Conservation (phyloP, 2,113 vertebrate genomes). For the Gavialis gangeticus region DNA sequence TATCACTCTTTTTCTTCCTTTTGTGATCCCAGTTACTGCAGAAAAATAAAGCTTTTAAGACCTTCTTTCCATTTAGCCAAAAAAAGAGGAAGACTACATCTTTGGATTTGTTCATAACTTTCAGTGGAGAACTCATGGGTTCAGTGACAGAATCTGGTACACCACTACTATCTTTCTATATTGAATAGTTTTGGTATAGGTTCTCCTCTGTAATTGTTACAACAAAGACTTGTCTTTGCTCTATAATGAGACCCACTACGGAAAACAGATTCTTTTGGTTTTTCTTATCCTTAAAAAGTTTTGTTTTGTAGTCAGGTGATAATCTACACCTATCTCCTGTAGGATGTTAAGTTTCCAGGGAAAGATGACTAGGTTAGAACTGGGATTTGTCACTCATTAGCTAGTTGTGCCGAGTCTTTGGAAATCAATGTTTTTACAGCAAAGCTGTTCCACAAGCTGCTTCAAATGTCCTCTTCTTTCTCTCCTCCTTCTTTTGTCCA, state of each 20-base stretch:
- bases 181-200: neutral
- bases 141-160: neutral
- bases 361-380: neutral
- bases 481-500: rapidly evolving
- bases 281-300: no score
- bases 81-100: neutral
- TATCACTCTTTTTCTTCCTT: neutral
- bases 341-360: neutral
- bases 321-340: neutral
- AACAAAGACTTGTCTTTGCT: neutral
- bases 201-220: neutral
- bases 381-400: neutral
- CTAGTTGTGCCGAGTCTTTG: neutral
- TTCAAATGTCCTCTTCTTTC: neutral
- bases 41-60: neutral
- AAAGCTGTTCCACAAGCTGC: rapidly evolving
- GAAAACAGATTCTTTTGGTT: neutral
- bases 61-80: neutral
- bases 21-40: neutral
- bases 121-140: neutral
- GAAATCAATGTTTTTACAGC: neutral
- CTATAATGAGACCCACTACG: neutral
- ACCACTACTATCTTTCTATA: neutral
- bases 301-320: neutral
- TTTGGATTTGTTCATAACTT: neutral